Evolutionary conservation across 2,797 vertebrate species (phyloP), one percentile per base, ranked within the genome.

Genomic region (Melanotaenia pygmaea): DNA sequence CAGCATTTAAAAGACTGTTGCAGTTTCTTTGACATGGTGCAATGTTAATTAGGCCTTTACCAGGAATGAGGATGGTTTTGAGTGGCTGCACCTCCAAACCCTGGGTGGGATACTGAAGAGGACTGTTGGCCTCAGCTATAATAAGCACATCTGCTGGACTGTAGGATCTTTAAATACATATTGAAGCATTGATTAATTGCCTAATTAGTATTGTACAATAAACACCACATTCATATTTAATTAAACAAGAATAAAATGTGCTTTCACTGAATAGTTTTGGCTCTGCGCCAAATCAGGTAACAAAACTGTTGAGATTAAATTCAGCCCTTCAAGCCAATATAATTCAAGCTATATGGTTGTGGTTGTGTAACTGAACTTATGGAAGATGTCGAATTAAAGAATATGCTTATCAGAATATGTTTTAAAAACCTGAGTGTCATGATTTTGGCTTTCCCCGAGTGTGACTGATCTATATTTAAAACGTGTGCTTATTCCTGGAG

Each of bases 31-130:
- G 38, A n/a, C 32, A 38, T 30, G 5, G 8, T 45, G 5, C 14
- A 1, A 26, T 50, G 11, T 58, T 59, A 26, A 26, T 40, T 16
- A 20, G 62, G 40, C 10, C 37, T 1, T 78, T 85, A 97, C 97
- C 97, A 87, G 96, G 97, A 72, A 98, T 94, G 74, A 97, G 74
- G 79, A 96, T 93, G 2, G 95, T 96, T 86, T 93, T 94, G 64
- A 96, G 93, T 1, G 97, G 96, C 59, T 90, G 95, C 67, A 97
- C 96, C 67, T 94, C 93, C 65, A 98, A 93, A 0, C 97, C 97
- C 80, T 98, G 97, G 4, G 91, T 92, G 0, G 97, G 97, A 74
- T 95, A 98, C 79, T 97, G 96, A 63, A 98, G 92, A 16, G 97
- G 97, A 76, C 83, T 97, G 85, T 97, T 96, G 73, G 96, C 95